Percentiles rank a stretch among this genome's conserved stretches.
These are phyloP conservation scores for Nothura maculosa DNA, from an alignment of 2,797 vertebrate species.

Conservation along the genomic window DNA sequence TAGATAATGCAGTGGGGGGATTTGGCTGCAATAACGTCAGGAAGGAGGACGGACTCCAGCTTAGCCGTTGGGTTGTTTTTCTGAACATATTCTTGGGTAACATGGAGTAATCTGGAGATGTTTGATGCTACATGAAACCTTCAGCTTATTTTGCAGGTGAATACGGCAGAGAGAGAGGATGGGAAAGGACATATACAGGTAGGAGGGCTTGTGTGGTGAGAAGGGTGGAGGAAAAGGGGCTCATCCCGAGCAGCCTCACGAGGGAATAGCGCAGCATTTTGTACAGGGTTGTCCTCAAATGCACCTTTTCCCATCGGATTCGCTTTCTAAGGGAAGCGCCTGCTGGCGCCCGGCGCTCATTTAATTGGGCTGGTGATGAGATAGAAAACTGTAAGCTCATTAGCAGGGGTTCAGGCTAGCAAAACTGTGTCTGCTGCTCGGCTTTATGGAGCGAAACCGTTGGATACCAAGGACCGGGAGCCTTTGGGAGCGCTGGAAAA, in stretches of 20 bases:
- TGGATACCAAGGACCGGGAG: not conserved
- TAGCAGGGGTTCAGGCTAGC: not conserved
- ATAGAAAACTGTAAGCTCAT: not conserved
- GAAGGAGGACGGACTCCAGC: not conserved
- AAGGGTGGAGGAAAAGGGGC: not conserved
- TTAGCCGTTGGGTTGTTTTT: not conserved
- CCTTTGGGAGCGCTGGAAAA: not conserved
- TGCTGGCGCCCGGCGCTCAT: not conserved
- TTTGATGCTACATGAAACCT: not conserved
- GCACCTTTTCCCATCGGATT: accelerated
- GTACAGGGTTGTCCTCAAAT: not conserved
- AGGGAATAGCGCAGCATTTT: not conserved
- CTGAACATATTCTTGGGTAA: not conserved
- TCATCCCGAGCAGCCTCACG: not conserved
- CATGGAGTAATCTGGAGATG: not conserved
- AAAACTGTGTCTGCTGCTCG: not conserved
- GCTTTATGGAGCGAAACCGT: not conserved
- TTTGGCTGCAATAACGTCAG: not conserved
- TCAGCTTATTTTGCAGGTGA: not conserved
- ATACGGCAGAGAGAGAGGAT: not conserved
- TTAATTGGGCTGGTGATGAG: not conserved
- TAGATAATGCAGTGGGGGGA: not conserved
- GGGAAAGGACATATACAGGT: not conserved
- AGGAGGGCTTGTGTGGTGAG: not conserved
- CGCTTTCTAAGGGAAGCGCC: not conserved